phyloP scores from a whole-genome alignment of 2,888 invertebrate species.

The Callimorpha dominula region DNA sequence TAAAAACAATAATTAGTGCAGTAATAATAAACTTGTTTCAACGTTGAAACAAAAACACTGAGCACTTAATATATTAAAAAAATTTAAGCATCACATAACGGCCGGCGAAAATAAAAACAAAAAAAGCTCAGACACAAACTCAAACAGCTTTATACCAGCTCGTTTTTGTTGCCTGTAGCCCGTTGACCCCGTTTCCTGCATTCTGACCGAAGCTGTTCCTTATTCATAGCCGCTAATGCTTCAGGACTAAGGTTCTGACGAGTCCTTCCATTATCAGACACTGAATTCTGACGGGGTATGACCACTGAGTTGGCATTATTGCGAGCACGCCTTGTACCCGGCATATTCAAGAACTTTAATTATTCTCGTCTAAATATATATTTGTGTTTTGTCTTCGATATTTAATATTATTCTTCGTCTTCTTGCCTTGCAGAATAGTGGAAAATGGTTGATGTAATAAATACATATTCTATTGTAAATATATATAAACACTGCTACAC shows the following conservation, averaged over 20 bases:
- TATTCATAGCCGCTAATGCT: constrained; percentile 87
- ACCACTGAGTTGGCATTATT: constrained; percentile 77
- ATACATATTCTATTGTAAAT: constrained; percentile 50
- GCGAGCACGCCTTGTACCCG: constrained; percentile 78
- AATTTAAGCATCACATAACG: constrained; percentile 72
- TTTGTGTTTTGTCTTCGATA: constrained; percentile 43
- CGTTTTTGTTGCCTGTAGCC: constrained; percentile 89
- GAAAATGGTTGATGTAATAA: constrained; percentile 62
- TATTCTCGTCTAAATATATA: constrained; percentile 47
- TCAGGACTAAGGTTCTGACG: constrained; percentile 81
- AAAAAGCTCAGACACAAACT: constrained; percentile 76
- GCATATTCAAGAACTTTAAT: constrained; percentile 66
- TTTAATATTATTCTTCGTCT: constrained; percentile 46
- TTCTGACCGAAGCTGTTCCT: constrained; percentile 90
- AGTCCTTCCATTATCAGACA: constrained; percentile 78
- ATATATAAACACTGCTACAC: constrained; percentile 34
- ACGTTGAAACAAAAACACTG: constrained; percentile 31
- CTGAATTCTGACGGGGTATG: constrained; percentile 77
- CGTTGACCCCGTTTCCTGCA: constrained; percentile 90
- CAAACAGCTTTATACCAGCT: constrained; percentile 88
- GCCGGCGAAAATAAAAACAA: constrained; percentile 66
- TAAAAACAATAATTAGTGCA: constrained; percentile 40
- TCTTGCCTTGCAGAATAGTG: constrained; percentile 54
- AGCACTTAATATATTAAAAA: constrained; percentile 49
- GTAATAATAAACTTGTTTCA: constrained; percentile 24